A percentile compares a stretch with the other conserved stretches of the same genome.
These are phyloP conservation scores for Pangasius mekongensis DNA, from an alignment of 2,797 vertebrate genomes.

Conservation along the genomic window DNA sequence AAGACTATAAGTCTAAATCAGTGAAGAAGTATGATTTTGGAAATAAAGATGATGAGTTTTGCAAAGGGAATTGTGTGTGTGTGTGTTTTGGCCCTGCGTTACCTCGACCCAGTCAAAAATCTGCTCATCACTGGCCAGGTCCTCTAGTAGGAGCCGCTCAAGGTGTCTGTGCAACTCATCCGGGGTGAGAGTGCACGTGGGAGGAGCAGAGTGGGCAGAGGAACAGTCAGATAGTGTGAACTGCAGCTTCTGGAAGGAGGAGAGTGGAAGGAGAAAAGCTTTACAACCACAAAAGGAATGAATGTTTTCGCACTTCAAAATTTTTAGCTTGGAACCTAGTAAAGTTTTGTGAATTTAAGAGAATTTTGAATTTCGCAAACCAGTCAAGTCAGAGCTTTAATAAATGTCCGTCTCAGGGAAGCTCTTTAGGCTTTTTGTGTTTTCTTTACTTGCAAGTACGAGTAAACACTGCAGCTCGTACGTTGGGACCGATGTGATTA, in stretches of 20 bases:
- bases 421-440: background rate
- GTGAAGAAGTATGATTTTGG: background rate
- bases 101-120: slow-evolving; percentile 99
- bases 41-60: background rate
- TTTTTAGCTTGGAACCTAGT: background rate
- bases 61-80: background rate
- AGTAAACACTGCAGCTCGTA: background rate
- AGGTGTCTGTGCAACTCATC: slow-evolving; percentile 88
- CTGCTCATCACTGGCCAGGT: slow-evolving; percentile 92
- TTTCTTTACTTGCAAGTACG: background rate
- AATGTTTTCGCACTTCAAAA: background rate
- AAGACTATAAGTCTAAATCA: background rate
- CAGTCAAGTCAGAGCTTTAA: background rate
- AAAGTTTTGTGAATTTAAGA: background rate
- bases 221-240: slow-evolving; percentile 75
- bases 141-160: slow-evolving; percentile 91
- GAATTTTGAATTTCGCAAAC: background rate
- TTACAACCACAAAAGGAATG: background rate
- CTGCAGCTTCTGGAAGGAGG: slow-evolving; percentile 86
- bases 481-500: background rate
- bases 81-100: slow-evolving; percentile 53
- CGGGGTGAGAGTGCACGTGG: slow-evolving; percentile 68
- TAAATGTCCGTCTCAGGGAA: background rate
- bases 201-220: slow-evolving; percentile 52
- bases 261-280: background rate